Percentiles rank a stretch among this genome's conserved stretches.
Conservation (phyloP, 2,113 vertebrate species). For the Zingel zingel region DNA sequence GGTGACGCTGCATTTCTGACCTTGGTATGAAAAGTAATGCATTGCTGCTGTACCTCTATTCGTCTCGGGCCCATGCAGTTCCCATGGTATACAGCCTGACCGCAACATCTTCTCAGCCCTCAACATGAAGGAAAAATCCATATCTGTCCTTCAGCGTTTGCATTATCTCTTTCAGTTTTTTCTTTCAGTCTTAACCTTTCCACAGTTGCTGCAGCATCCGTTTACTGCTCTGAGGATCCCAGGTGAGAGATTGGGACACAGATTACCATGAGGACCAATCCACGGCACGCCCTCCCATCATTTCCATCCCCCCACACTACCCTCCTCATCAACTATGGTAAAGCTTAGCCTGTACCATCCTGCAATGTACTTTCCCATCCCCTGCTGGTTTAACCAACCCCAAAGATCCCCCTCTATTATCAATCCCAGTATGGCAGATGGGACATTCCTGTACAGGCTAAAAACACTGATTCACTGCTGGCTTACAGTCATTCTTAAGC, state of each 20-base stretch:
- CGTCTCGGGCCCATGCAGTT: conserved; percentile 46
- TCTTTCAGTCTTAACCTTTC: neutral
- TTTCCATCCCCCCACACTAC: conserved; percentile 36
- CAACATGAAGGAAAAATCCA: conserved; percentile 56
- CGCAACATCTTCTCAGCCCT: conserved; percentile 58
- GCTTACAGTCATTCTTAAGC: conserved; percentile 48
- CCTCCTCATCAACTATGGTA: conserved; percentile 15
- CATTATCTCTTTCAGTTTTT: conserved; percentile 5
- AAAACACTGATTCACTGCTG: conserved; percentile 38
- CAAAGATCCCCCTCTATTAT: conserved; percentile 6
- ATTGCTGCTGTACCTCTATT: conserved; percentile 61
- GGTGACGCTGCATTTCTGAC: conserved; percentile 39
- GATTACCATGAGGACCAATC: conserved; percentile 57
- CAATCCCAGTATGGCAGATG: conserved; percentile 51
- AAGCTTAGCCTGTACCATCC: conserved; percentile 33
- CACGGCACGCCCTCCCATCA: conserved; percentile 44
- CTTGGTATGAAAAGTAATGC: conserved; percentile 13
- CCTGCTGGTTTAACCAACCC: conserved; percentile 19
- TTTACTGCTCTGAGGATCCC: conserved; percentile 38
- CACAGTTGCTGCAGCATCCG: conserved; percentile 18
- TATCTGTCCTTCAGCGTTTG: conserved; percentile 18
- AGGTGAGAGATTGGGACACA: conserved; percentile 47
- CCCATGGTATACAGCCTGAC: conserved; percentile 74
- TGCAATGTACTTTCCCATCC: conserved; percentile 42
- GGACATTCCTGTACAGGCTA: conserved; percentile 41